A percentile compares a stretch with the other conserved stretches of the same genome.
These are phyloP conservation scores for Palloptera scutellata DNA, from an alignment of 2,888 invertebrate genomes.

Conservation along the genomic window DNA sequence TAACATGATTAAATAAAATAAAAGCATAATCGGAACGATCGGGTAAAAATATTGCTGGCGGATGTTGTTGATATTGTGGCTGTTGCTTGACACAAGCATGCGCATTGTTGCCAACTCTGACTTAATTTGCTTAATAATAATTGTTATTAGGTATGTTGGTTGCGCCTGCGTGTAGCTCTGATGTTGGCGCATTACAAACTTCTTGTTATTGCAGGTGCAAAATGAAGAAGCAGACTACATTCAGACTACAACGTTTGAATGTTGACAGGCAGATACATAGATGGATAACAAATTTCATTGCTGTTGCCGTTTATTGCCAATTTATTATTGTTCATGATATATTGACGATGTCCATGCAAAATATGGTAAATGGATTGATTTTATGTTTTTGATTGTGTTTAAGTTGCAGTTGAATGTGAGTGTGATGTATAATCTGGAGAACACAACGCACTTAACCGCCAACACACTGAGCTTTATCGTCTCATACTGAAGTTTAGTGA, in stretches of 20 bases:
- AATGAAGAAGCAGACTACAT: not conserved
- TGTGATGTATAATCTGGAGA: too few relatives aligned
- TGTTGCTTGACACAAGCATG: constrained; percentile 54
- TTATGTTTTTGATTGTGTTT: constrained; percentile 8
- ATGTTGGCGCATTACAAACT: constrained; percentile 36
- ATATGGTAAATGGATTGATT: constrained; percentile 21
- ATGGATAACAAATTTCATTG: constrained; percentile 12
- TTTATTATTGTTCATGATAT: constrained; percentile 18
- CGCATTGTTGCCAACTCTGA: constrained; percentile 47
- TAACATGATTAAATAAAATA: too few relatives aligned
- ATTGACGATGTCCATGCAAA: constrained; percentile 12
- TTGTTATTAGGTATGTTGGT: constrained; percentile 56
- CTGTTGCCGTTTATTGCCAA: too few relatives aligned
- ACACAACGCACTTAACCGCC: too few relatives aligned
- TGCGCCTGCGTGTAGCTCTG: constrained; percentile 40
- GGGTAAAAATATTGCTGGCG: not conserved
- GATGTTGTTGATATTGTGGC: constrained; percentile 22
- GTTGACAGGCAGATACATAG: constrained; percentile 9
- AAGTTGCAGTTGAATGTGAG: constrained; percentile 8
- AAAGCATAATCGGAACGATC: too few relatives aligned
- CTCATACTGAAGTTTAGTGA: too few relatives aligned
- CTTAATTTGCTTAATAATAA: constrained; percentile 59
- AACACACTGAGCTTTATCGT: too few relatives aligned
- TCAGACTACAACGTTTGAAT: too few relatives aligned
- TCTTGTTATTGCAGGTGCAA: constrained; percentile 8